Evolutionary conservation across 1,140 invertebrate species (phyloP).

Genomic region (Hyles vespertilio): DNA sequence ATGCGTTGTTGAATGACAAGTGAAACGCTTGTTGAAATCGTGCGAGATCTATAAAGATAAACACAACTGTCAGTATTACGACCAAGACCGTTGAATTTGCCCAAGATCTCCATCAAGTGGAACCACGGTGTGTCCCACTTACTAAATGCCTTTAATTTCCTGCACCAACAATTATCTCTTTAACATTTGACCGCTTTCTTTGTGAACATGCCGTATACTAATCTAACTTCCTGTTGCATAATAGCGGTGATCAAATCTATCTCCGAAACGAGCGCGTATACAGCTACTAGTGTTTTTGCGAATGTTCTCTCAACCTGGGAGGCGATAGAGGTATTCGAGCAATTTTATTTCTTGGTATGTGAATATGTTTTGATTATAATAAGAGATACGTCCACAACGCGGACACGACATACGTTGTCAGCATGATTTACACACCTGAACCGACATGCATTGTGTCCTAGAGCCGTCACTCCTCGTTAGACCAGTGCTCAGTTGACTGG

Average conservation of each 20-base stretch:
- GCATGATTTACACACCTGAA: slow-evolving; percentile 34
- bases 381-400: not conserved
- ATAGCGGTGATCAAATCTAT: not conserved
- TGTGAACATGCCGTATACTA: slow-evolving; percentile 44
- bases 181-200: slow-evolving; percentile 74
- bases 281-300: too few relatives aligned
- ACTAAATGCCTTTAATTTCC: slow-evolving; percentile 70
- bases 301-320: too few relatives aligned
- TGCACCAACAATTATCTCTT: slow-evolving; percentile 71
- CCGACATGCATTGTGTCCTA: slow-evolving; percentile 36
- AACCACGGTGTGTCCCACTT: slow-evolving; percentile 48
- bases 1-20: slow-evolving; percentile 9
- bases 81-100: slow-evolving; percentile 13
- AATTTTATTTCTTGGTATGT: too few relatives aligned
- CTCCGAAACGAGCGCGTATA: not conserved
- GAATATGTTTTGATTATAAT: too few relatives aligned
- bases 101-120: slow-evolving; percentile 28
- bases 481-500: slow-evolving; percentile 26
- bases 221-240: slow-evolving; percentile 34
- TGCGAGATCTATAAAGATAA: slow-evolving; percentile 19
- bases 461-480: slow-evolving; percentile 41
- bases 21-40: slow-evolving; percentile 14
- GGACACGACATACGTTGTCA: slow-evolving; percentile 19
- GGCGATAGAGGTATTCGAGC: too few relatives aligned
- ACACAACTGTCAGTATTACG: slow-evolving; percentile 12